Evolutionary conservation across 2,888 invertebrate genomes (phyloP).

Genomic region (Stictocephala bisonia): DNA sequence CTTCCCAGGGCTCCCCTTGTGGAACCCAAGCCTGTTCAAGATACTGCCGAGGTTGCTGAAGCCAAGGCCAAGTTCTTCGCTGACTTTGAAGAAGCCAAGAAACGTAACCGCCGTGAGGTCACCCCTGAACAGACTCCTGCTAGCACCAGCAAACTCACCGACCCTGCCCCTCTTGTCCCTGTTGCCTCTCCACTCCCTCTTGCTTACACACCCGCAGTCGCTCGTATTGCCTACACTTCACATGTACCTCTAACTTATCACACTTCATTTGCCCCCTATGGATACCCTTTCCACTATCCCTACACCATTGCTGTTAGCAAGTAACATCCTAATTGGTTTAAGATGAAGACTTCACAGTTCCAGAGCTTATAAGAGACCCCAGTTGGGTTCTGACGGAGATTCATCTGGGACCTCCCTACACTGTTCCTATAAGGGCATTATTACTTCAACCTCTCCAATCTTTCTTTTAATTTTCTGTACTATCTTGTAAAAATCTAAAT

Average conservation of each 20-base stretch:
- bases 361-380: conserved; percentile 35
- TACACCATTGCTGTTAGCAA: neutral
- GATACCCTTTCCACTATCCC: neutral
- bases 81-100: conserved; percentile 40
- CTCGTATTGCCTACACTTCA: too few relatives aligned
- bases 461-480: too few relatives aligned
- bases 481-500: conserved; percentile 24
- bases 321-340: neutral
- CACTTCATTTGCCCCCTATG: conserved; percentile 11
- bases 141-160: conserved; percentile 45
- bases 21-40: conserved; percentile 36
- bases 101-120: conserved; percentile 39
- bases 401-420: neutral
- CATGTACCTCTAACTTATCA: neutral
- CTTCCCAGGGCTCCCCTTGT: conserved; percentile 60
- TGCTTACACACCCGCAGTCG: conserved; percentile 11
- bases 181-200: conserved; percentile 10
- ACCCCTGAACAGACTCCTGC: conserved; percentile 47
- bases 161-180: conserved; percentile 45
- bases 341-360: conserved; percentile 16
- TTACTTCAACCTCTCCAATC: neutral
- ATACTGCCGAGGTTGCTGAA: conserved; percentile 50
- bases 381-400: conserved; percentile 33
- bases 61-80: conserved; percentile 51
- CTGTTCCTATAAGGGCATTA: conserved; percentile 26